A percentile compares a stretch with the other conserved stretches of the same genome.
These are phyloP conservation scores for Calyptomena viridis DNA, from an alignment of 2,113 vertebrate genomes.

Conservation along the genomic window DNA sequence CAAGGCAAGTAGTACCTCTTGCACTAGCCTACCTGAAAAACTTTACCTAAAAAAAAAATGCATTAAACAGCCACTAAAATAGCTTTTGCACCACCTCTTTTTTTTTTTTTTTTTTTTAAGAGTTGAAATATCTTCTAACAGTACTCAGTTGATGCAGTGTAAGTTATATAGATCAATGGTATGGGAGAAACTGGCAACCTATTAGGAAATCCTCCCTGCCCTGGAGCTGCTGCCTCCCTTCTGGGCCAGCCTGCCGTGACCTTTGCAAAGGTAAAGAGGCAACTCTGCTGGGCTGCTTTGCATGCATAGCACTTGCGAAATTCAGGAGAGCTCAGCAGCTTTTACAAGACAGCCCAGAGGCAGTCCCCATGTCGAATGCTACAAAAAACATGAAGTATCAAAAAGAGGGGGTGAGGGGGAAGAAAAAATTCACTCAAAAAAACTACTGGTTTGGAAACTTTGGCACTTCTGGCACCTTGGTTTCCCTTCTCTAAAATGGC, in stretches of 20 bases:
- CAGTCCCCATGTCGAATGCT: background rate
- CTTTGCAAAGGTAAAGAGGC: background rate
- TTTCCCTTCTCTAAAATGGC: constrained; percentile 1
- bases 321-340: background rate
- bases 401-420: too few species aligned
- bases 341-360: background rate
- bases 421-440: background rate
- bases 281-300: background rate
- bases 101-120: background rate
- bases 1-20: background rate
- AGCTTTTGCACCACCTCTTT: background rate
- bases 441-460: background rate
- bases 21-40: background rate
- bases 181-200: background rate
- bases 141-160: background rate
- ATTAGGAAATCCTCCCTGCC: background rate
- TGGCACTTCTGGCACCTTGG: background rate
- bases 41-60: background rate
- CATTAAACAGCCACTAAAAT: background rate
- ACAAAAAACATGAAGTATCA: background rate
- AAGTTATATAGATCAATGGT: background rate
- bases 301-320: background rate
- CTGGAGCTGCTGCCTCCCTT: background rate
- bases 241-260: background rate
- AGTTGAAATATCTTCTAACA: background rate